These are phyloP conservation scores for Hipposideros larvatus DNA, from an alignment of 2,797 vertebrate genomes.

Conservation along the genomic window DNA sequence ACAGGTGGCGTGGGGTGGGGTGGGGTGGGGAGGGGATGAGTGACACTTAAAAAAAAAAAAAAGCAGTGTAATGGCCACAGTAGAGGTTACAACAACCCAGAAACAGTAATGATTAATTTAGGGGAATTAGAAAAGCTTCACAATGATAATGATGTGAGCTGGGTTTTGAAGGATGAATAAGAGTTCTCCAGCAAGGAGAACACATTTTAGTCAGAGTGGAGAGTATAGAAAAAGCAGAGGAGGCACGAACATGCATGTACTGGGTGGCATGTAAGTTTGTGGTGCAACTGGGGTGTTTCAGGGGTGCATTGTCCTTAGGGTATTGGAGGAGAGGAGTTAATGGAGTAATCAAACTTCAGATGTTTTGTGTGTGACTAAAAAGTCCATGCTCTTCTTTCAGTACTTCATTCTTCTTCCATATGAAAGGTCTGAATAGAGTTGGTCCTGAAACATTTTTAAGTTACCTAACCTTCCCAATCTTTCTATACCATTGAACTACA, in stretches of 20 bases:
- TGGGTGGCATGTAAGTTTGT: background rate
- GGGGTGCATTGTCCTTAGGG: background rate
- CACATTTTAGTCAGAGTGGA: background rate
- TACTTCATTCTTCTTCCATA: background rate
- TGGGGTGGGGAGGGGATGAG: background rate
- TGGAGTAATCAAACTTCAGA: background rate
- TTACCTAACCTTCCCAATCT: background rate
- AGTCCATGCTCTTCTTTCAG: background rate
- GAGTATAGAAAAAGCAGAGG: background rate
- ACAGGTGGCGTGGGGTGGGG: rapidly evolving
- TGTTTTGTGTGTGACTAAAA: background rate
- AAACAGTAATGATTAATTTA: background rate
- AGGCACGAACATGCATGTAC: background rate
- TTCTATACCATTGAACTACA: background rate
- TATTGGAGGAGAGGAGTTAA: background rate
- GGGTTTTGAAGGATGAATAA: background rate
- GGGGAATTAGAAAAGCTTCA: background rate
- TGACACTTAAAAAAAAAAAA: background rate
- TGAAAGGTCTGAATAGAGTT: background rate
- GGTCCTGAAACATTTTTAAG: background rate
- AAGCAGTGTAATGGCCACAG: too few species aligned
- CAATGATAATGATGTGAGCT: background rate
- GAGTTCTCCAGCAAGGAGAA: background rate
- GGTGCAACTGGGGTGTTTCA: background rate
- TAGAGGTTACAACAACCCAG: background rate